A percentile compares a stretch with the other conserved stretches of the same genome.
Conservation (phyloP, 2,888 invertebrate species). For the Acanthosepion lycidas region DNA sequence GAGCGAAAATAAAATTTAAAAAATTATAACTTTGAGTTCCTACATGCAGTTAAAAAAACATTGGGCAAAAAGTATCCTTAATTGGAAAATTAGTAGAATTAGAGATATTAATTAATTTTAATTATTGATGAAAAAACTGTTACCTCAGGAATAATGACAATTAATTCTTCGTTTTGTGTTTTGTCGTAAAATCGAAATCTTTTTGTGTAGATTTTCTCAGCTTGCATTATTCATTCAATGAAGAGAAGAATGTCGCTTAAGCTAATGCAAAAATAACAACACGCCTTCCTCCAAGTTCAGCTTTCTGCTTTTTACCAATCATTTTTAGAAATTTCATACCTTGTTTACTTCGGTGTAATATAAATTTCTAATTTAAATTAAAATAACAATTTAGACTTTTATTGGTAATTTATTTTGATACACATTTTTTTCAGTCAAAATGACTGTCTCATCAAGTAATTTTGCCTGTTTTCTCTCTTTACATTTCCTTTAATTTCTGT, state of each 20-base stretch:
- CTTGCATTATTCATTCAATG: not conserved
- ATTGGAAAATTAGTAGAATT: not conserved
- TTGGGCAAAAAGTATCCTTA: no score
- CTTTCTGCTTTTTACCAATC: not conserved
- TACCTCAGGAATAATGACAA: constrained; percentile 54
- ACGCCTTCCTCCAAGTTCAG: not conserved
- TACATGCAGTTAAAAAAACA: no score
- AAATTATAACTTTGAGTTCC: no score
- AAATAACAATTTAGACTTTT: no score
- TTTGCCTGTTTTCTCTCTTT: no score
- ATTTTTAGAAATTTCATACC: no score
- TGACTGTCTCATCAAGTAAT: no score
- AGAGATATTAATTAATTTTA: not conserved
- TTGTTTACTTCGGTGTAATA: no score
- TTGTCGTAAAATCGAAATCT: constrained; percentile 50
- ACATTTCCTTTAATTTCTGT: not conserved
- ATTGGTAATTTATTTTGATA: no score
- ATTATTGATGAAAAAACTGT: not conserved
- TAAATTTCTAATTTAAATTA: no score
- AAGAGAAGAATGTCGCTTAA: not conserved
- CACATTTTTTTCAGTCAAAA: no score
- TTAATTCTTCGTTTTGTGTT: constrained; percentile 37
- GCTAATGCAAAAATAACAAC: not conserved
- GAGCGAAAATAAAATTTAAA: no score
- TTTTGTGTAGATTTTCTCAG: constrained; percentile 48